These are phyloP conservation scores for Drosophila miranda DNA, from an alignment of 1,140 invertebrate genomes.

Conservation along the genomic window DNA sequence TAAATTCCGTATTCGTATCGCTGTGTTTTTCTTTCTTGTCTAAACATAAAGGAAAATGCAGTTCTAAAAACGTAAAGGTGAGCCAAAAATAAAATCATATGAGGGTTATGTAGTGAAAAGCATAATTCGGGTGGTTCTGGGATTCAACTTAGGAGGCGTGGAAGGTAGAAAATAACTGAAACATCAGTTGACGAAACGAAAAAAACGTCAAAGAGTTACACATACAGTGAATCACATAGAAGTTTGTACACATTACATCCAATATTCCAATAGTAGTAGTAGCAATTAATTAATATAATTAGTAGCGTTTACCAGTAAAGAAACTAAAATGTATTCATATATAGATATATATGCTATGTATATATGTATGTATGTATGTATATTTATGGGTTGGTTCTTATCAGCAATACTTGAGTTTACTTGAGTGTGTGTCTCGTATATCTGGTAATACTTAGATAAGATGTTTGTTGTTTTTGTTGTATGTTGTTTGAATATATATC, in stretches of 20 bases:
- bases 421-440: constrained; percentile 47
- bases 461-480: neutral
- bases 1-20: constrained; percentile 12
- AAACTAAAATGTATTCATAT: constrained; percentile 62
- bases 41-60: constrained; percentile 49
- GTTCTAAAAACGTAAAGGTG: constrained; percentile 35
- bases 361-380: constrained; percentile 52
- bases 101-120: constrained; percentile 28
- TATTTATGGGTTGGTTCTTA: constrained; percentile 47
- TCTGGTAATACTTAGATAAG: constrained; percentile 38
- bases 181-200: constrained; percentile 16
- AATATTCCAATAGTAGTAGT: constrained; percentile 79
- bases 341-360: constrained; percentile 56
- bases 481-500: constrained; percentile 15
- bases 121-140: constrained; percentile 9
- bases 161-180: constrained; percentile 33
- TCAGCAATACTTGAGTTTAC: constrained; percentile 42
- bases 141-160: constrained; percentile 23
- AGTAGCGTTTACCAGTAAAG: constrained; percentile 69
- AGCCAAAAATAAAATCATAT: constrained; percentile 39
- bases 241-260: constrained; percentile 81
- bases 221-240: constrained; percentile 82
- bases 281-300: constrained; percentile 73
- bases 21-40: constrained; percentile 33
- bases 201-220: constrained; percentile 61